phyloP scores from a whole-genome alignment of 2,113 vertebrate genomes.

The Glareola pratincola region DNA sequence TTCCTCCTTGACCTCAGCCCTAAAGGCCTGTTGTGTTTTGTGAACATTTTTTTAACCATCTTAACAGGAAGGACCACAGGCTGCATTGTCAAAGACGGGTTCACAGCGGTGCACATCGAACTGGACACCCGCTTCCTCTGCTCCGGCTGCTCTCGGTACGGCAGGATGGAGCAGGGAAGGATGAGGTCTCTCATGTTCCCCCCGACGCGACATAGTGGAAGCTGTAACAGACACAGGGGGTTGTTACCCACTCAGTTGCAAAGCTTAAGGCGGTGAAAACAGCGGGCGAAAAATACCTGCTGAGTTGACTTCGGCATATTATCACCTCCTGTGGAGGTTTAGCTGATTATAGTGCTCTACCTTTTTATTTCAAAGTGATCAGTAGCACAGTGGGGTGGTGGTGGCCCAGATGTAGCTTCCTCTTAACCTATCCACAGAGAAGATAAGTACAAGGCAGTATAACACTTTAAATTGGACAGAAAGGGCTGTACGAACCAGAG shows the following conservation, averaged over 20 bases:
- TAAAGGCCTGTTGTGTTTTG: neutral
- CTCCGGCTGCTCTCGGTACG: neutral
- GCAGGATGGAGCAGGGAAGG: neutral
- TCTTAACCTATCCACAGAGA: neutral
- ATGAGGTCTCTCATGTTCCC: neutral
- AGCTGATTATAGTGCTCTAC: neutral
- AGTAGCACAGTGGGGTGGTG: neutral
- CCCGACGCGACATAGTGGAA: rapidly evolving
- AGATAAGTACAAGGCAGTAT: neutral
- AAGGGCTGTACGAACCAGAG: neutral
- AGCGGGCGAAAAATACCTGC: neutral
- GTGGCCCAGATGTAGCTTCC: neutral
- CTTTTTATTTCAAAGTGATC: neutral
- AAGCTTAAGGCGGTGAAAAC: neutral
- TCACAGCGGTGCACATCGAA: neutral
- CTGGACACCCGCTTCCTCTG: neutral
- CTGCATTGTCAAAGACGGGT: rapidly evolving
- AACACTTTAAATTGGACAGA: neutral
- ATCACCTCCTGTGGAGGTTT: neutral
- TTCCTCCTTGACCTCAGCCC: neutral
- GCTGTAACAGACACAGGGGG: neutral
- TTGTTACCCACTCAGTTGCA: neutral
- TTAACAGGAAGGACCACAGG: neutral
- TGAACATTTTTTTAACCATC: neutral
- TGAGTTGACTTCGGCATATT: neutral